Percentiles rank a stretch among this genome's conserved stretches.
Conservation (phyloP, 2,797 vertebrate species). For the Bucorvus abyssinicus region DNA sequence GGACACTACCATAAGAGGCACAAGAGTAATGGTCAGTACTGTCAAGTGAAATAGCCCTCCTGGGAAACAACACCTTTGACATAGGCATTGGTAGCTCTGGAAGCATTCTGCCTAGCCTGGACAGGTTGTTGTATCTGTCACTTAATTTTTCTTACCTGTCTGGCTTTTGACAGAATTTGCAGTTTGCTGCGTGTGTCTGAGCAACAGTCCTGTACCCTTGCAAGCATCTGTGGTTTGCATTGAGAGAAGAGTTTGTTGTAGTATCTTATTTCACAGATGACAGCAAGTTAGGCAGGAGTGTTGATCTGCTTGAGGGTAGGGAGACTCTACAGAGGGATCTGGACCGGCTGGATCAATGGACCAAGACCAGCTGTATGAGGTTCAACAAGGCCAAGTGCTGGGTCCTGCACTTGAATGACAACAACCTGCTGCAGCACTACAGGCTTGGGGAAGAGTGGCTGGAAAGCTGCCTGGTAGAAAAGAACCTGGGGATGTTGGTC, state of each 20-base stretch:
- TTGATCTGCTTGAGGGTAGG: too few species aligned
- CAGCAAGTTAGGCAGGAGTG: too few species aligned
- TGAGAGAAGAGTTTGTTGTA: not conserved
- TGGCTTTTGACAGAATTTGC: not conserved
- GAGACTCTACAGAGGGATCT: too few species aligned
- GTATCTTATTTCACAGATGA: not conserved
- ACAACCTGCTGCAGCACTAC: too few species aligned
- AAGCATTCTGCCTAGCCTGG: not conserved
- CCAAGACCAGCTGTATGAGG: too few species aligned
- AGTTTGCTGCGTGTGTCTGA: not conserved
- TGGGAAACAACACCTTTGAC: not conserved
- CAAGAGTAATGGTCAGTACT: not conserved
- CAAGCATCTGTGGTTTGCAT: not conserved
- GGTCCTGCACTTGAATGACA: too few species aligned
- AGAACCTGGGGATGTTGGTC: too few species aligned
- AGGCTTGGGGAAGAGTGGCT: too few species aligned
- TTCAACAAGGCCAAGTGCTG: too few species aligned
- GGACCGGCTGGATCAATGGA: too few species aligned
- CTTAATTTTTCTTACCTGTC: not conserved
- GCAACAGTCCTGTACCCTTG: not conserved
- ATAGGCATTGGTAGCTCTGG: not conserved
- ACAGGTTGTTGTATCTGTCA: not conserved
- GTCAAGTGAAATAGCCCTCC: not conserved
- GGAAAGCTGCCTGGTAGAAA: too few species aligned
- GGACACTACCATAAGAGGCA: not conserved